These are phyloP conservation scores for Damaliscus lunatus DNA, from an alignment of 2,113 vertebrate genomes.

Conservation along the genomic window DNA sequence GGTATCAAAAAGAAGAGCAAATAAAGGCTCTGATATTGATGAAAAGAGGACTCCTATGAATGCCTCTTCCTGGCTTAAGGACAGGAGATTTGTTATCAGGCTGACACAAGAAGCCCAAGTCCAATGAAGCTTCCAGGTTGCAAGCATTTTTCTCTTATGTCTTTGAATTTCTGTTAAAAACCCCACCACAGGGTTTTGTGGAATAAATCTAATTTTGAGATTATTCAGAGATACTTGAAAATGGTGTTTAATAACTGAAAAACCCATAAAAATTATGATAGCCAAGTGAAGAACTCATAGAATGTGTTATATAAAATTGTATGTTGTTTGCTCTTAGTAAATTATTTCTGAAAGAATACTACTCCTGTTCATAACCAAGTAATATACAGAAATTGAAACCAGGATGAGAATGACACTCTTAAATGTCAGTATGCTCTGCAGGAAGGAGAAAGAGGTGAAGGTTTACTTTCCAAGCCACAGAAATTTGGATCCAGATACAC, in stretches of 20 bases:
- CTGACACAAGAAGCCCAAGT: neutral
- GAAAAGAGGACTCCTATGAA: neutral
- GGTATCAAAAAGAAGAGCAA: neutral
- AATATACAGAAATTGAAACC: neutral
- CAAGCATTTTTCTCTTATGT: neutral
- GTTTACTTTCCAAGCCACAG: neutral
- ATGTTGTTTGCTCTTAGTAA: neutral
- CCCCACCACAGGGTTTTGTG: neutral
- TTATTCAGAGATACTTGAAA: neutral
- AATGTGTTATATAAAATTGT: neutral
- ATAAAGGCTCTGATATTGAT: neutral
- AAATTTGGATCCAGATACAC: neutral
- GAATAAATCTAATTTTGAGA: neutral
- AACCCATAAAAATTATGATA: neutral
- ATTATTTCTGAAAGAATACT: neutral
- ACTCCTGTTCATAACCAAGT: neutral
- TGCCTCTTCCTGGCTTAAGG: neutral
- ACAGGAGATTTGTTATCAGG: neutral
- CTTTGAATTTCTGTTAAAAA: neutral
- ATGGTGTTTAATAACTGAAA: neutral
- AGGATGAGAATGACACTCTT: neutral
- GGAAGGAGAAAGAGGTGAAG: neutral
- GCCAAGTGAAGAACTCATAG: neutral
- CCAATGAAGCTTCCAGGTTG: fast-evolving
- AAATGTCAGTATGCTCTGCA: neutral